A percentile compares a stretch with the other conserved stretches of the same genome.
phyloP scores from a whole-genome alignment of 30 jellyfish, hydroid and myxozoan genomes.

The Phacellophora camtschatica region DNA sequence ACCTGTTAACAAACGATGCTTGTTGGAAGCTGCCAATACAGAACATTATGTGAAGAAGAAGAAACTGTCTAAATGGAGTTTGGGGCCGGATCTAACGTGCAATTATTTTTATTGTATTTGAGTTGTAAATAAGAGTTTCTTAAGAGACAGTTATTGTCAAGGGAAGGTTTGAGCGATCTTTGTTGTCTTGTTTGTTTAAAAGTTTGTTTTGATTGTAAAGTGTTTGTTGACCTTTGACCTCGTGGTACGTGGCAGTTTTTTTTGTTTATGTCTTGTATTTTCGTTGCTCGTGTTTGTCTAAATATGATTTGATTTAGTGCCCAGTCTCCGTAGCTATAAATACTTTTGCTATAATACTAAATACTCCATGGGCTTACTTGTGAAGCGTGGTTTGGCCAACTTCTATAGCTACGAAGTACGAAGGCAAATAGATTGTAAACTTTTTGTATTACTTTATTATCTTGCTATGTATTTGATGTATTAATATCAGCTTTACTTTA shows the following conservation, averaged over 20 bases:
- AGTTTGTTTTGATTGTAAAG: background rate
- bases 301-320: too few species aligned
- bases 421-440: background rate
- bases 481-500: too few species aligned
- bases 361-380: too few species aligned
- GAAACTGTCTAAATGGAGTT: slow-evolving; percentile 25
- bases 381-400: background rate
- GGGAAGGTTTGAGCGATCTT: background rate
- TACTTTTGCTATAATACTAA: too few species aligned
- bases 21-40: slow-evolving; percentile 34
- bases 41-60: background rate
- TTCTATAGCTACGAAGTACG: background rate
- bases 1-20: slow-evolving; percentile 30
- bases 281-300: too few species aligned
- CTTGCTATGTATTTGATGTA: background rate
- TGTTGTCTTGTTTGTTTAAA: background rate
- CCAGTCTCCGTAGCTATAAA: too few species aligned
- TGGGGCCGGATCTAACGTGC: slow-evolving; percentile 46
- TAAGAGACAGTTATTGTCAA: background rate
- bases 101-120: background rate
- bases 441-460: background rate
- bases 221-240: background rate
- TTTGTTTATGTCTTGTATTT: too few species aligned
- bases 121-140: too few species aligned
- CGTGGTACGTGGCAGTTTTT: too few species aligned